Evolutionary conservation across 2,797 vertebrate species (phyloP).

Genomic region (Paedocypris micromegethes): DNA sequence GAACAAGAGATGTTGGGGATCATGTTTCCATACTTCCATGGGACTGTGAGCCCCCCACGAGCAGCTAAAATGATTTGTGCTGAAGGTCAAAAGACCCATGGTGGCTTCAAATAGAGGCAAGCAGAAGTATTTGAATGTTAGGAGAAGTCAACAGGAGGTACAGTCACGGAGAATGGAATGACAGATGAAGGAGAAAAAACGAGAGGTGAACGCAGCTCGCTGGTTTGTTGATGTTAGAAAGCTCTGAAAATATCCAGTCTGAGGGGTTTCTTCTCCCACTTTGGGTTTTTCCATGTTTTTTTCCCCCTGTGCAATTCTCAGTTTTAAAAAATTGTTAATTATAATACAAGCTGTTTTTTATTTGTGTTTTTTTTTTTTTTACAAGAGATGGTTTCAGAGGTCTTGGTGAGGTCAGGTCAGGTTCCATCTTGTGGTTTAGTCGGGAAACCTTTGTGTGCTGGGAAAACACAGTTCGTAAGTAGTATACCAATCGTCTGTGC

Average conservation of each 20-base stretch:
- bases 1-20: constrained; percentile 78
- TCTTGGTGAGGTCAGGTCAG: constrained; percentile 6
- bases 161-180: constrained; percentile 60
- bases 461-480: constrained; percentile 29
- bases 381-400: constrained; percentile 23
- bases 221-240: constrained; percentile 37
- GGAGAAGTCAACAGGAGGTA: constrained; percentile 68
- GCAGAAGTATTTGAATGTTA: constrained; percentile 82
- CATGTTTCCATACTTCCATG: constrained; percentile 79
- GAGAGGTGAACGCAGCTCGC: constrained; percentile 64
- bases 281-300: too few species aligned
- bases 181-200: constrained; percentile 59
- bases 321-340: too few species aligned
- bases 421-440: constrained; percentile 16
- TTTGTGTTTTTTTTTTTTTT: constrained; percentile 5
- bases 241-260: constrained; percentile 26
- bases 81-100: constrained; percentile 83
- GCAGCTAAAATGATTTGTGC: constrained; percentile 90
- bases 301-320: too few species aligned
- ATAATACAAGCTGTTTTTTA: too few species aligned
- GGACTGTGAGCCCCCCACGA: constrained; percentile 64
- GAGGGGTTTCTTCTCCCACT: neutral
- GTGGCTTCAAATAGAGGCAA: constrained; percentile 82
- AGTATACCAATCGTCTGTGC: constrained; percentile 54
- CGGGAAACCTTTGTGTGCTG: neutral